Conservation (phyloP, 2,888 invertebrate species). For the Drosophila pseudotalamancana region DNA sequence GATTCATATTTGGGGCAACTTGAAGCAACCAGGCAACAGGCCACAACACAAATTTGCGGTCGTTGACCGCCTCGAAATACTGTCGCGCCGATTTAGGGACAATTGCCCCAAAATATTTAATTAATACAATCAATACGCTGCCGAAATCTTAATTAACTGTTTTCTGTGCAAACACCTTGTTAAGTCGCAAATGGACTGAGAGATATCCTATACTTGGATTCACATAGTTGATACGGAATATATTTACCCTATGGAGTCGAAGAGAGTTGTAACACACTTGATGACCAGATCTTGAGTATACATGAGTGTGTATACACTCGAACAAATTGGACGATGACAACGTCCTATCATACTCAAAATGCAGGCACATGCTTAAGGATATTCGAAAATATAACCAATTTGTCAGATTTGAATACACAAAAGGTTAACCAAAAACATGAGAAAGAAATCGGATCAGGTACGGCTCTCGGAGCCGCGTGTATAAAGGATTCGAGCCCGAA, state of each 20-base stretch:
- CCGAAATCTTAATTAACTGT: neutral
- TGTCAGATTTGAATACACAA: neutral
- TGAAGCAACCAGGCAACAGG: slow-evolving; percentile 68
- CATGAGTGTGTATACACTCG: no score
- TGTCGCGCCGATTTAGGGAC: neutral
- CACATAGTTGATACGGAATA: no score
- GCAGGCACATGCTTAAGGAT: neutral
- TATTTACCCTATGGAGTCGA: no score
- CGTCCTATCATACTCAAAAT: neutral
- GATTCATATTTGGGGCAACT: slow-evolving; percentile 26
- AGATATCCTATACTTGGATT: neutral
- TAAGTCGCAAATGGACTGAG: fast-evolving
- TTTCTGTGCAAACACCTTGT: neutral
- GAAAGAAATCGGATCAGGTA: slow-evolving; percentile 20
- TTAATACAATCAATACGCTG: slow-evolving; percentile 46
- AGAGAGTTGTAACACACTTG: no score
- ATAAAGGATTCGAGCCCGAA: slow-evolving; percentile 5
- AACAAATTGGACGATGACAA: no score
- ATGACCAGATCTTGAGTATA: no score
- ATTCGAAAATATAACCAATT: neutral
- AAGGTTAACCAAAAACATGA: neutral
- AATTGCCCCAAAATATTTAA: slow-evolving; percentile 23
- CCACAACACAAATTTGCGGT: slow-evolving; percentile 61
- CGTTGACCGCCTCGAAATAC: slow-evolving; percentile 26
- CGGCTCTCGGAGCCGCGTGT: neutral